phyloP scores from a whole-genome alignment of 2,888 invertebrate species.

The Notodonta dromedarius region DNA sequence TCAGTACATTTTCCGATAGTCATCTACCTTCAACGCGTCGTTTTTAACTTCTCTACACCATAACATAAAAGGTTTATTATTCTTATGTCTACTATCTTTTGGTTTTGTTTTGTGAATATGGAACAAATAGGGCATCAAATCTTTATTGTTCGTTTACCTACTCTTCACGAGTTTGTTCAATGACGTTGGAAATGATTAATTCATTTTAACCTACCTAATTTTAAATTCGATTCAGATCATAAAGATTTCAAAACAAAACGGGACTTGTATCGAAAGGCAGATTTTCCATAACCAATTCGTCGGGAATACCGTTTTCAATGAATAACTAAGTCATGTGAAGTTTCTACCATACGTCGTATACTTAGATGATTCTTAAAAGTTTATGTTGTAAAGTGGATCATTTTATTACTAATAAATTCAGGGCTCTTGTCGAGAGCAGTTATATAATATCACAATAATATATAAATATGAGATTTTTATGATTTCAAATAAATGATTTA shows the following conservation, averaged over 20 bases:
- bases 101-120: too few species aligned
- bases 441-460: too few species aligned
- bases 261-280: constrained; percentile 44
- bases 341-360: not conserved
- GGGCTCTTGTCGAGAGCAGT: too few species aligned
- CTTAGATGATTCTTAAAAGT: constrained; percentile 18
- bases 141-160: not conserved
- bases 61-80: too few species aligned
- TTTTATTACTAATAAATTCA: too few species aligned
- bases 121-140: not conserved
- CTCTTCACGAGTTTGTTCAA: constrained; percentile 11
- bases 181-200: constrained; percentile 1
- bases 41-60: too few species aligned
- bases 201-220: constrained; percentile 16
- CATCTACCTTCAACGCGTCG: too few species aligned
- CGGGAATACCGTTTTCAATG: constrained; percentile 49
- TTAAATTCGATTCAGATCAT: constrained; percentile 37
- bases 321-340: constrained; percentile 50
- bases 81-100: too few species aligned
- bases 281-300: constrained; percentile 45
- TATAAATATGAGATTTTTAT: not conserved
- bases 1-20: too few species aligned
- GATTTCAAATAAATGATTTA: too few species aligned
- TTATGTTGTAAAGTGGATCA: constrained; percentile 23
- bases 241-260: constrained; percentile 39